Evolutionary conservation across 2,113 vertebrate genomes (phyloP), one percentile per base, ranked within the genome.

Genomic region (Stegostoma tigrinum): DNA sequence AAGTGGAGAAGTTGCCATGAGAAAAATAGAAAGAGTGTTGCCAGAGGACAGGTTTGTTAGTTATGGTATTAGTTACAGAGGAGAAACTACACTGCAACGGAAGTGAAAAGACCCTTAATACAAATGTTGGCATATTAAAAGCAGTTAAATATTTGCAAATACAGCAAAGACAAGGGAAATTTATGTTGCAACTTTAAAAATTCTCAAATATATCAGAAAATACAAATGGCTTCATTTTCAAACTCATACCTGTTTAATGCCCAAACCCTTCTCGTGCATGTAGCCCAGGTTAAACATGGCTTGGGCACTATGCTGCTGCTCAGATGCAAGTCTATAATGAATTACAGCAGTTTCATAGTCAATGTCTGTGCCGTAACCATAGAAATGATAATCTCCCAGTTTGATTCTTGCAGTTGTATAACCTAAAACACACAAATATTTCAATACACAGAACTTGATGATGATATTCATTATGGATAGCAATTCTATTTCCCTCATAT

Each of bases 221-320:
- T 94, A 38, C 30, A 64, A 85, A 5, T 21, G 38, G 5, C 4
- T 27, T 10, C 2, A 93, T 34, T 66, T 93, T 67, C 80, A 12
- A 95, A 67, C 27, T 45, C 97, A 96, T 96, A 99, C 99, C 99
- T 99, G 99, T 96, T 99, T 99, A 96, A 99, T 99, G 80, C 99
- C 99, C 87, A 99, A 97, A 3, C 99, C 99, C 96, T 99, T 99
- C 97, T 99, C 99, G 23, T 99, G 99, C 99, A 99, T 99, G 96
- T 99, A 99, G 0, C 99, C 99, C 97, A 99, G 96, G 96, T 99
- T 99, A 96, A 99, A 99, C 99, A 99, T 99, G 94, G 99, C 99
- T 96, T 99, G 99, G 0, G 99, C 99, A 0, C 99, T 99, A 97
- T 99, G 98, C 89, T 99, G 99, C 95, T 99, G 99, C 97, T 99